Base-by-base conservation (phyloP, 2,888 invertebrate species). In the Eugnorisma glareosa region DNA sequence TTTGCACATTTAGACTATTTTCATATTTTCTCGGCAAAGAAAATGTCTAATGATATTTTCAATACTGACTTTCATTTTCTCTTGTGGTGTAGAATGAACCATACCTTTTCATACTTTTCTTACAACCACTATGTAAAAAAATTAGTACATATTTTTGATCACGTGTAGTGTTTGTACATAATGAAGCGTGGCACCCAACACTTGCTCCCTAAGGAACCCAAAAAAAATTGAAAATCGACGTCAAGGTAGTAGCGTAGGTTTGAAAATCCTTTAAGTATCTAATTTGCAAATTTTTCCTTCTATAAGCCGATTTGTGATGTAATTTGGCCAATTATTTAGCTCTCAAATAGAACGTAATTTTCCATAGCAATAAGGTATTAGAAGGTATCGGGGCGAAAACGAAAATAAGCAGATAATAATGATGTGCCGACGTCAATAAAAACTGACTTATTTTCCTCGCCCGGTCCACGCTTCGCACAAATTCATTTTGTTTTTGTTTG, bases 281-380 rank as follows among this genome's bases (percentile, higher is more conserved):
- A 94, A 95, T 95, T 96, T 94, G 91, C 87, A 88, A 91, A 90
- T 92, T 93, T 94, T 95, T 93, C 84, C 88, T 89, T 85, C 88
- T 87, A 82, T 93, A 94, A 95, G 94, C 91, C 93, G 95, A 94
- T 95, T 95, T 94, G 84, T 86, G 85, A 89, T 87, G 91, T 93
- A 94, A 96, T 95, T 95, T 93, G 90, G 85, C 92, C 93, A 95
- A 94, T 96, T 95, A 96, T 94, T 93, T 92, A 92, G 90, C 92
- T 93, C 92, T 92, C 90, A 93, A 94, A 93, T 93, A 89, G 92
- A 89, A 90, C 89, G 92, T 93, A 94, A 95, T 94, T 93, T 94
- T 94, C 92, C 90, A 92, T 90, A 89, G 90, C 90, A 91, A 90
- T 86, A 90, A 90, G 91, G 91, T 89, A 93, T 94, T 93, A 92